Percentiles rank a stretch among this genome's conserved stretches.
Conservation (phyloP, 2,797 vertebrate species). For the Nannoperca obscura region DNA sequence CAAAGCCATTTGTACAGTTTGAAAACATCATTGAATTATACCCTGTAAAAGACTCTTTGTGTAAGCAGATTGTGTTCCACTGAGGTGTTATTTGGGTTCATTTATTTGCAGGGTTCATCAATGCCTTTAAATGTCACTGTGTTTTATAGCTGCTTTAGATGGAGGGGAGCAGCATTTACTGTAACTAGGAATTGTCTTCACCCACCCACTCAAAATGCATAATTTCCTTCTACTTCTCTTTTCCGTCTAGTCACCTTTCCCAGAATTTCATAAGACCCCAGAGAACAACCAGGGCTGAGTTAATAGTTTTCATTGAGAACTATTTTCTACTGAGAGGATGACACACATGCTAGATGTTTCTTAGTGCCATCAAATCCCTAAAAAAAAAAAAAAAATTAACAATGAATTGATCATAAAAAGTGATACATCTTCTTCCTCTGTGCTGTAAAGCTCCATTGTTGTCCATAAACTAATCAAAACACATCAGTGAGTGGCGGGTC, state of each 20-base stretch:
- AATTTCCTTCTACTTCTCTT: constrained; percentile 24
- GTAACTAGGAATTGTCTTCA: background rate
- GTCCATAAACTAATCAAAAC: background rate
- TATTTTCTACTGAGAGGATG: background rate
- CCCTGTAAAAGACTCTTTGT: background rate
- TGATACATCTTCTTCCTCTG: background rate
- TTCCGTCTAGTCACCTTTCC: background rate
- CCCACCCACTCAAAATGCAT: constrained; percentile 5
- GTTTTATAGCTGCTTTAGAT: constrained; percentile 20
- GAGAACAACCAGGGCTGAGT: constrained; percentile 11
- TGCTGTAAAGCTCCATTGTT: too few relatives aligned
- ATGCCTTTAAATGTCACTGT: background rate
- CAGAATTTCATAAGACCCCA: constrained; percentile 20
- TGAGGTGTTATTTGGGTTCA: background rate
- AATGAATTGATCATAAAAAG: background rate
- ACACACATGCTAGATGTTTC: background rate
- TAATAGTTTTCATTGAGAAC: constrained; percentile 32
- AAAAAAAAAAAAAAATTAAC: background rate
- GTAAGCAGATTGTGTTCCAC: background rate
- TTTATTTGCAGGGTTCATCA: background rate
- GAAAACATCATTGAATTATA: constrained; percentile 3
- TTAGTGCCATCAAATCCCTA: background rate
- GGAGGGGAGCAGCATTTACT: background rate
- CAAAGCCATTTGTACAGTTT: background rate
- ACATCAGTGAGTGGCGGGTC: background rate